Base-by-base conservation (phyloP, 2,113 vertebrate species). In the Phasianus colchicus region DNA sequence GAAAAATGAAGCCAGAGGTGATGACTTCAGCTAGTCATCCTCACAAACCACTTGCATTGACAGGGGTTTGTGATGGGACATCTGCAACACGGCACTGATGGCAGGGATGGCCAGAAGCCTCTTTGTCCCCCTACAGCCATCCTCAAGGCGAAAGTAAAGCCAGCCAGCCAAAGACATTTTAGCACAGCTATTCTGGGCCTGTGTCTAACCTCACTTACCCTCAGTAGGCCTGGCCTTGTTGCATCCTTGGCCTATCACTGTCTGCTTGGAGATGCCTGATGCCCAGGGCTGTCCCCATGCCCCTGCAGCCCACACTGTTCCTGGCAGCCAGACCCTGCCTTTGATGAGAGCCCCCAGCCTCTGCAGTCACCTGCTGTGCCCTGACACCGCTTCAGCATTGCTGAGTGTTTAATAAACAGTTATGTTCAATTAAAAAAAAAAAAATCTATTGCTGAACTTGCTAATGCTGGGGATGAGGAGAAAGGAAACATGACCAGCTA, bases 301-400 rank as follows among this genome's bases (percentile, higher is more conserved):
- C 36, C 36, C 34, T 38, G 16, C 61, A 63, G 58, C 61, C 61
- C 18, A 32, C 18, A 19, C 18, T 58, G 32, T 10, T 58, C 30
- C 50, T 67, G 21, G 25, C 40, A 55, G 38, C 24, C 52, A 86
- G 58, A 21, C 10, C 17, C 11, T 42, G 14, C 15, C 32, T 47
- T 67, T n/a, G 32, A 20, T n/a, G 65, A 22, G 12, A 32, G 11
- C 1, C 29, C 32, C 14, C 0, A 0, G 11, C 8, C 30, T 19
- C 9, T 32, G 27, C 40, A 40, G 19, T 9, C 10, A n/a, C 38
- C 38, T 20, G 2, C 40, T 34, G 16, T 9, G 12, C 36, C 38
- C 43, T 20, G 2, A 7, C 19, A 69, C 40, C 20, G 22, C 52
- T 67, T 55, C 54, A 45, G 40, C 47, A 19, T 1, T 50, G 60